Evolutionary conservation across 2,113 vertebrate species (phyloP).

Genomic region (Cebidichthys violaceus): DNA sequence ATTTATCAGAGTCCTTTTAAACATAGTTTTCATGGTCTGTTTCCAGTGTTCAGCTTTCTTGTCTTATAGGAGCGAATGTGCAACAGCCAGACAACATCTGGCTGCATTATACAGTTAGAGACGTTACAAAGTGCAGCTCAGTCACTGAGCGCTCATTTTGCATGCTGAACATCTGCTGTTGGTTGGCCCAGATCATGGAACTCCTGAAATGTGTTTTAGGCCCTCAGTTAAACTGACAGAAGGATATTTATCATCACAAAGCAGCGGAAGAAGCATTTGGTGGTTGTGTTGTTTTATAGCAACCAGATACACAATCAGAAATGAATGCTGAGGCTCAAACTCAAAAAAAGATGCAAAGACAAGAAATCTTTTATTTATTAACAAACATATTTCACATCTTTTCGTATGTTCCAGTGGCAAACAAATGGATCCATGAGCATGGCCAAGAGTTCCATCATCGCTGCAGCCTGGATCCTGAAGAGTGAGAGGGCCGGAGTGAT

Average conservation of each 20-base stretch:
- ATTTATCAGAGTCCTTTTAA: not conserved
- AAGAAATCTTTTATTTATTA: not conserved
- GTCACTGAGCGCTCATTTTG: constrained; percentile 35
- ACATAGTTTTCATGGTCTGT: not conserved
- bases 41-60: constrained; percentile 9
- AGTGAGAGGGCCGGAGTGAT: constrained; percentile 76
- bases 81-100: constrained; percentile 64
- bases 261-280: constrained; percentile 42
- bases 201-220: constrained; percentile 19
- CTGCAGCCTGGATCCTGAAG: constrained; percentile 84
- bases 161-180: constrained; percentile 60
- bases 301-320: not conserved
- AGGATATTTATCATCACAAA: constrained; percentile 41
- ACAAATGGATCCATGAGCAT: constrained; percentile 95
- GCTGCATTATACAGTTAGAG: constrained; percentile 50
- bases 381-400: not conserved
- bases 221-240: constrained; percentile 33
- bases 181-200: constrained; percentile 40
- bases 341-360: not conserved
- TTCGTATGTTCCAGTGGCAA: constrained; percentile 87
- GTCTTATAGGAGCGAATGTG: constrained; percentile 19
- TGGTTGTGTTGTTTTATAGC: constrained; percentile 15
- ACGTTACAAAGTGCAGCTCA: constrained; percentile 51
- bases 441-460: constrained; percentile 92
- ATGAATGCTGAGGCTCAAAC: not conserved